Base-by-base conservation (phyloP, 2,888 invertebrate genomes). In the Epirrhoe tristata region DNA sequence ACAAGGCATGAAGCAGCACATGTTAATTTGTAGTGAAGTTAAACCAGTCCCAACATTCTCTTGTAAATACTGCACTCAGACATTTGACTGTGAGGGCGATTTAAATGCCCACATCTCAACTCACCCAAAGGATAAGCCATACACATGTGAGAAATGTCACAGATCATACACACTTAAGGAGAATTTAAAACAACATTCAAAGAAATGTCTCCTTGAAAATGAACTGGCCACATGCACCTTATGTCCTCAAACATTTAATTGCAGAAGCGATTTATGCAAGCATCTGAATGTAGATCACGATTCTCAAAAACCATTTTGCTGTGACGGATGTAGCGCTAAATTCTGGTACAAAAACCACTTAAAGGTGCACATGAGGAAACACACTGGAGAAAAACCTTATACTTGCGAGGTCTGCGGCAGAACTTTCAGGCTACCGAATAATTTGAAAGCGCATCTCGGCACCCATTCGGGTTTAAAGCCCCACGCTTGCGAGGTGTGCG, bases 1-100 rank as follows among this genome's bases (percentile, higher is more conserved):
- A 16, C 62, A 63, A n/a, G 51, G 50, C 32, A 63, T 63, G 62
- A 57, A 57, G 32, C 51, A 58, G 10, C 58, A 58, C n/a, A 58
- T 58, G 58, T 24, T 51, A 4, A 52, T 39, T 36, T 58, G 58
- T 24, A 51, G 36, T 7, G 39, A 39, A 24, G 58, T 58, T 10
- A 36, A 51, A 24, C 51, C 51, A 7, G 3, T 10, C 0, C 51
- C 51, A 12, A 39, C 17, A 16, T 51, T 51, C 50, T 36, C n/a
- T 24, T 58, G 58, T 39, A 14, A 17, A 3, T 58, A 58, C n/a
- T 58, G 58, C 58, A 51, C 12, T 17, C n/a, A 51, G 24, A 24
- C 36, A 12, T 58, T 58, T 24, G 7, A 17, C 4, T 39, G n/a
- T 0, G 56, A 63, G 43, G 43, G 12, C 7, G 51, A 58, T 39